Conservation (phyloP, 2,113 vertebrate genomes). For the Blennius ocellaris region DNA sequence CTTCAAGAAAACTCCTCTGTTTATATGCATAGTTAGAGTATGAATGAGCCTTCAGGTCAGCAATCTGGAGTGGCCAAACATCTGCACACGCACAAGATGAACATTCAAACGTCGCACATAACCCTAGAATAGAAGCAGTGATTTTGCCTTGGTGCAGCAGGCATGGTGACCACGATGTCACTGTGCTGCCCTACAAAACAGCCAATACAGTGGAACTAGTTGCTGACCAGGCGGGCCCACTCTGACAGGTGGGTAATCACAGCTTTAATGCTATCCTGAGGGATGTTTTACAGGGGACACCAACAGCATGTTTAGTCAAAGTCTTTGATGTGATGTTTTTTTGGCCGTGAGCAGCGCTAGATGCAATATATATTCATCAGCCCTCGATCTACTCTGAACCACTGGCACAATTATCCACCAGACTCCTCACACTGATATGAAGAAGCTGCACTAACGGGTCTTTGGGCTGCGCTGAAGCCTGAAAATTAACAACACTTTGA, state of each 20-base stretch:
- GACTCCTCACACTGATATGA: conserved; percentile 15
- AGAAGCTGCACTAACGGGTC: conserved; percentile 2
- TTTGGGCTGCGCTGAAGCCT: conserved; percentile 23
- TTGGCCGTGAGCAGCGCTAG: neutral
- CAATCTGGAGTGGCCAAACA: too few species aligned
- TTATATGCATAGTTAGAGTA: too few species aligned
- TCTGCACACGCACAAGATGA: too few species aligned
- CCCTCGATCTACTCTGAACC: conserved; percentile 9
- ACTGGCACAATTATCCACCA: conserved; percentile 25
- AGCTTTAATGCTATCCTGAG: conserved; percentile 6
- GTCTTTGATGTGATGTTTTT: conserved; percentile 26
- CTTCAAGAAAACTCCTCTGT: too few species aligned
- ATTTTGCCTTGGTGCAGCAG: too few species aligned
- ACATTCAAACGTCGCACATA: too few species aligned
- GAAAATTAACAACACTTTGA: conserved; percentile 51
- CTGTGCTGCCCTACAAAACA: neutral
- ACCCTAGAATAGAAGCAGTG: too few species aligned
- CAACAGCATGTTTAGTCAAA: neutral
- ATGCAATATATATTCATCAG: conserved; percentile 17
- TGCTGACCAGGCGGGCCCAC: neutral
- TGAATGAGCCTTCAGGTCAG: too few species aligned
- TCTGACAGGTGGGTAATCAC: conserved; percentile 11
- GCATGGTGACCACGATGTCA: too few species aligned
- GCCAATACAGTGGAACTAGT: neutral
- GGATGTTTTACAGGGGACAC: conserved; percentile 4